Evolutionary conservation across 2,888 invertebrate genomes (phyloP), one percentile per base, ranked within the genome.

Genomic region (Mythimna ferrago): DNA sequence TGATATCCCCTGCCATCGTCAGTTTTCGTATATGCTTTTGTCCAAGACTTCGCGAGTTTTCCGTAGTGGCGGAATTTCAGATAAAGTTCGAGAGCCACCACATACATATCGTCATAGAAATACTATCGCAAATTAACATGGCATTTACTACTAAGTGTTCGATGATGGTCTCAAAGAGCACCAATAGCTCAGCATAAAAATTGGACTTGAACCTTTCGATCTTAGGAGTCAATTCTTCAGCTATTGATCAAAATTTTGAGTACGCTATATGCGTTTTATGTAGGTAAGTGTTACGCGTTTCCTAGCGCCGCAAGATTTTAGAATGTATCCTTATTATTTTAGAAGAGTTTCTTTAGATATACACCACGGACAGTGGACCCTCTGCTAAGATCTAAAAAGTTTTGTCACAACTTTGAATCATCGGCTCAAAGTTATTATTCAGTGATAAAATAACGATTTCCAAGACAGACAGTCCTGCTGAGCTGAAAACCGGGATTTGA

Each of bases 271-370:
- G 14, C 44, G 44, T 48, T 16, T 14, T 14, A 2, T 11, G 11
- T 65, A 71, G 44, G 7, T 65, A 71, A 67, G 66, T 67, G 41
- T 57, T 19, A 51, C 66, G 48, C 21, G 35, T 61, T 66, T 65
- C 82, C 66, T 77, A 80, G 78, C 78, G 82, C 78, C 82, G 78
- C 69, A 77, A 81, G 78, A 81, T 77, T 66, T 32, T n/a, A n/a
- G 44, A 76, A 61, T 77, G 69, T 71, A 64, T 32, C 16, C 26
- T 53, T 64, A 38, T 9, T 1, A 54, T 5, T 11, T 32, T 65
- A 57, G 19, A 41, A 9, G 1, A 2, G 5, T 19, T 10, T 14
- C 14, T 35, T 53, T 71, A 71, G 7, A 48, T 38, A 16, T 10
- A 35, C 9, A 67, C 32, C 14, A 11, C 11, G 16, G 32, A 44